phyloP scores from a whole-genome alignment of 2,888 invertebrate species.

The Drosophila paracracens region DNA sequence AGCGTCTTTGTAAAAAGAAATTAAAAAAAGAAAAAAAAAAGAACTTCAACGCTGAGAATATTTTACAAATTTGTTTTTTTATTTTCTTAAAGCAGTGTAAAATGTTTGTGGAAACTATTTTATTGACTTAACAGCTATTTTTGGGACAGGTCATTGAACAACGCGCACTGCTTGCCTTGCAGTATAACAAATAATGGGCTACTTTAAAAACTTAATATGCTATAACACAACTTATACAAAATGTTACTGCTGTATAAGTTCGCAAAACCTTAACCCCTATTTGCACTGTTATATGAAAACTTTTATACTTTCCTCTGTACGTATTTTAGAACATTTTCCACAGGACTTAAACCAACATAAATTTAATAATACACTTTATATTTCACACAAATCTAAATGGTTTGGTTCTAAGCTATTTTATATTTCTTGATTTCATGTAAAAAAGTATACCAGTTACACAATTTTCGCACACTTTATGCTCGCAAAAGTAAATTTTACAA shows the following conservation, averaged over 20 bases:
- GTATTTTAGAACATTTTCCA: not conserved
- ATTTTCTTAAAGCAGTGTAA: not conserved
- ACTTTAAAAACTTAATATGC: fast-evolving
- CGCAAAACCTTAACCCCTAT: not conserved
- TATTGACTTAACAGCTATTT: conserved; percentile 3
- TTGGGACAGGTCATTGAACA: conserved; percentile 34
- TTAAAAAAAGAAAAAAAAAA: too few species aligned
- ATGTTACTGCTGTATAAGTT: not conserved
- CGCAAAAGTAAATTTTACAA: not conserved
- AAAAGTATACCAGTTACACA: not conserved
- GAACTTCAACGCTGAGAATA: not conserved
- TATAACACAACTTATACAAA: conserved; percentile 5
- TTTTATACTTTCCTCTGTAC: not conserved
- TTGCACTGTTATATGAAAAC: not conserved
- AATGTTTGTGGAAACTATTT: conserved; percentile 2
- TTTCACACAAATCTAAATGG: not conserved
- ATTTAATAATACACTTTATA: not conserved
- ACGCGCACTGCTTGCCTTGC: conserved; percentile 12
- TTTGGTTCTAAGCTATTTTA: not conserved
- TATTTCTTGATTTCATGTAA: not conserved
- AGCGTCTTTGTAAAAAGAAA: not conserved
- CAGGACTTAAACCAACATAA: not conserved
- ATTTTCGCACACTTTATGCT: not conserved
- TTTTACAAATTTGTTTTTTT: not conserved
- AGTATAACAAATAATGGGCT: conserved; percentile 7